Evolutionary conservation across 2,797 vertebrate species (phyloP), one percentile per base, ranked within the genome.

Genomic region (Schizopygopsis pylzovi): DNA sequence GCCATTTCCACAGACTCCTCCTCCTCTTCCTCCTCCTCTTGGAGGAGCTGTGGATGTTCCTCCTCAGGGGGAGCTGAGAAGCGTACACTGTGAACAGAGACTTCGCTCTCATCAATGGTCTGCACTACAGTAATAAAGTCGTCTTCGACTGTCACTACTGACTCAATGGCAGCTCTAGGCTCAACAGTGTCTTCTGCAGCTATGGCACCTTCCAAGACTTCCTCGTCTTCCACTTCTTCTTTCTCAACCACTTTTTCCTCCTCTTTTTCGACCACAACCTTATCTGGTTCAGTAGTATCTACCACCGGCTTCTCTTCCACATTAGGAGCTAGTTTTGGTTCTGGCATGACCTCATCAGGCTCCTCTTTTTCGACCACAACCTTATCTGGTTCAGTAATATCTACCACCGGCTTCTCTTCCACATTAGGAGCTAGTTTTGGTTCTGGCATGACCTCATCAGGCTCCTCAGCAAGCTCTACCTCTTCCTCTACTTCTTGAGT

Each of bases 41-140:
- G 92, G 25, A 93, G 89, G 1, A 93, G 92, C 0, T 94, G 92
- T 75, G 95, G 92, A 61, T 87, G 91, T 87, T 95, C 94, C 0
- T 93, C 85, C 85, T 97, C 96, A 0, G 95, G 93, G 0, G 95
- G 93, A 85, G 96, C 96, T 1, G 97, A 98, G 90, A 99, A 99
- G 6, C 98, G 97, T 80, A 99, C 97, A 0, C 97, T 99, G 92
- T 99, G 98, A 68, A 97, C 96, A 0, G 96, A 94, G 15, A 95
- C 96, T 82, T 99, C 97, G 0, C 97, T 96, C 89, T 98, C 96
- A 63, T 99, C 98, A 0, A 98, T 97, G 4, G 98, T 98, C 92
- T 99, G 98, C 87, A 99, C 97, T 52, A 99, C 97, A 0, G 98
- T 98, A 92, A 99, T 99, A 33, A 99, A 99, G 90, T 99, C 98